Evolutionary conservation across 2,888 invertebrate genomes (phyloP).

Genomic region (Fragum sueziense): DNA sequence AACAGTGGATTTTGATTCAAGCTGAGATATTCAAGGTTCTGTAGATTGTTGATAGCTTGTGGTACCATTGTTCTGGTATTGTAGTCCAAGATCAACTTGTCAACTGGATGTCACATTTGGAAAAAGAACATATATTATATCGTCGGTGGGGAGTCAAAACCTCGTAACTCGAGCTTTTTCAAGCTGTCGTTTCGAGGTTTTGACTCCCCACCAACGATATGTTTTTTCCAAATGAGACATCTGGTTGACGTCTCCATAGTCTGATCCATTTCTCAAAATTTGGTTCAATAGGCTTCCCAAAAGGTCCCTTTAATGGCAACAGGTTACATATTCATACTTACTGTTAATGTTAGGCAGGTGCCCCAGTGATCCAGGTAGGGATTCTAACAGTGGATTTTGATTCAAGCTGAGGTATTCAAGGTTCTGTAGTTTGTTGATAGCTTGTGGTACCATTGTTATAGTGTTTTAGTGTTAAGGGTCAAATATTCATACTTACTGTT

Average conservation of each 20-base stretch:
- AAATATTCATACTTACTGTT: conserved; percentile 62
- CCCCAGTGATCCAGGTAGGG: conserved; percentile 69
- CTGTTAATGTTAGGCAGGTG: conserved; percentile 70
- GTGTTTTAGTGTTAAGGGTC: conserved; percentile 65
- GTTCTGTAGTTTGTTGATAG: conserved; percentile 71
- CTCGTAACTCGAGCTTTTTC: too few species aligned
- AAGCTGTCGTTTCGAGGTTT: too few species aligned
- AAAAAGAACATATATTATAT: too few species aligned
- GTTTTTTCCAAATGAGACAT: too few species aligned
- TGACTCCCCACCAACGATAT: too few species aligned
- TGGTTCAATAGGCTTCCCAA: too few species aligned
- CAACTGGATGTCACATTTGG: too few species aligned
- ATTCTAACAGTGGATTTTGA: conserved; percentile 71
- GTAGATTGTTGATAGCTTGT: conserved; percentile 69
- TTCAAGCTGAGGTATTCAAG: conserved; percentile 66
- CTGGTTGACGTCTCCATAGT: too few species aligned
- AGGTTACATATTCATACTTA: too few species aligned
- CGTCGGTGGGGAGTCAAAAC: too few species aligned
- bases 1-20: conserved; percentile 71
- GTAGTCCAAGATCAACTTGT: conserved; percentile 69
- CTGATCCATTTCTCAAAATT: too few species aligned
- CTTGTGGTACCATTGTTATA: conserved; percentile 72
- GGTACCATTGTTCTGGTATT: conserved; percentile 76
- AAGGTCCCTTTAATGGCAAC: too few species aligned
- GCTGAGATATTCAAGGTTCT: conserved; percentile 66